Percentiles rank a stretch among this genome's conserved stretches.
phyloP scores from a whole-genome alignment of 2,888 invertebrate genomes.

The Lamellibrachia satsuma region DNA sequence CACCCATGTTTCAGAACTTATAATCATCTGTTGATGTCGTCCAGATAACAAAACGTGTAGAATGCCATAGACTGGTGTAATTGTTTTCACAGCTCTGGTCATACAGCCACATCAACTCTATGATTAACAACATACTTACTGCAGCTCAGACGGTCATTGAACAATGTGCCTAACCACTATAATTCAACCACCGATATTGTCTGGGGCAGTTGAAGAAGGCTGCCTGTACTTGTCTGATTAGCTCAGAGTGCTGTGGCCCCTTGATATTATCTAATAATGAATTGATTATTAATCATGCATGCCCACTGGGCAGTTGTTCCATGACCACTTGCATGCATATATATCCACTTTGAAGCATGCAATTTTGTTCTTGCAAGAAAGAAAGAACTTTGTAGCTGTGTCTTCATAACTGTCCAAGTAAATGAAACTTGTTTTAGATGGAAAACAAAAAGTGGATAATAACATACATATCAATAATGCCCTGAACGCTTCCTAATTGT shows the following conservation, averaged over 20 bases:
- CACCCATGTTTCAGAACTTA: not conserved
- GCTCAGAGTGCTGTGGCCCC: not conserved
- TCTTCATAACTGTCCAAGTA: not conserved
- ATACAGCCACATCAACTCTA: not conserved
- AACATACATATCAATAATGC: not conserved
- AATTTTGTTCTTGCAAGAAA: not conserved
- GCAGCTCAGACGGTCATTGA: not conserved
- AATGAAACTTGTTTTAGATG: not conserved
- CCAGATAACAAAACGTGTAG: not conserved
- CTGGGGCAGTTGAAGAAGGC: not conserved
- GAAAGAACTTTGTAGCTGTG: not conserved
- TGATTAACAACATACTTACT: constrained; percentile 7
- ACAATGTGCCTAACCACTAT: not conserved
- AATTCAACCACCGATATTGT: not conserved
- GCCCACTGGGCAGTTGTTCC: not conserved
- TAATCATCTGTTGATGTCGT: not conserved
- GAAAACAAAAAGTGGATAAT: not conserved
- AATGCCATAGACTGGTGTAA: not conserved
- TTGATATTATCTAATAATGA: constrained; percentile 7
- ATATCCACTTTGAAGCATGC: not conserved
- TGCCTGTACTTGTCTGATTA: not conserved
- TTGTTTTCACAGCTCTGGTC: not conserved
- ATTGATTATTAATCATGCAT: constrained; percentile 7
- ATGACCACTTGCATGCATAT: not conserved
- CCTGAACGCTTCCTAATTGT: no score